These are phyloP conservation scores for Nannobrachium achirus DNA, from an alignment of 2,113 vertebrate species.

Conservation along the genomic window DNA sequence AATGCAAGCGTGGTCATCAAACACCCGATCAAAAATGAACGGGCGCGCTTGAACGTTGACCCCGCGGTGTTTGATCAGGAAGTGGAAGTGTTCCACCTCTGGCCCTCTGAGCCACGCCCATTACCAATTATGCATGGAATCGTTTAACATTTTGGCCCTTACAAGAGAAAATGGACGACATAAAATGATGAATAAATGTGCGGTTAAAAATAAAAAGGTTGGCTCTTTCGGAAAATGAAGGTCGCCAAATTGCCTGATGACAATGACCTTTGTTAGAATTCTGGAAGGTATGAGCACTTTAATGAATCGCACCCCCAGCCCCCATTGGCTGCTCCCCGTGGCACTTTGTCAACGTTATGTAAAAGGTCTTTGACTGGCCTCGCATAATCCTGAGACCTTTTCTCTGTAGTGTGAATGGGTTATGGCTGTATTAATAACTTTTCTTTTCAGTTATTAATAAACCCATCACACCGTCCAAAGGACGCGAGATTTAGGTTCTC, in stretches of 20 bases:
- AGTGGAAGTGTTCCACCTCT: slow-evolving; percentile 41
- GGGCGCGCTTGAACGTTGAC: slow-evolving; percentile 10
- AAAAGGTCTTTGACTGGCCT: slow-evolving; percentile 28
- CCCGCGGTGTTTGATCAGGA: slow-evolving; percentile 52
- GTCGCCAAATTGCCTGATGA: slow-evolving; percentile 42
- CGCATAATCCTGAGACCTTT: slow-evolving; percentile 27
- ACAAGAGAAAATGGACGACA: slow-evolving; percentile 41
- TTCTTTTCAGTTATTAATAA: too few relatives aligned
- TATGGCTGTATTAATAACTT: too few relatives aligned
- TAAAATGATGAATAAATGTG: slow-evolving; percentile 40
- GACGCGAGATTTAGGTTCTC: too few relatives aligned
- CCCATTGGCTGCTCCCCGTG: neutral
- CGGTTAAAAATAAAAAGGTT: slow-evolving; percentile 2
- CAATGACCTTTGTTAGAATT: slow-evolving; percentile 55
- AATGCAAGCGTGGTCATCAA: slow-evolving; percentile 20
- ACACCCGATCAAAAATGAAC: slow-evolving; percentile 29
- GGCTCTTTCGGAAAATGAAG: slow-evolving; percentile 17
- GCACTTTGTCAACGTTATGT: slow-evolving; percentile 14
- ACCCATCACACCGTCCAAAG: too few relatives aligned
- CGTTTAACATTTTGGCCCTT: slow-evolving; percentile 44
- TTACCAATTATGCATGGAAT: slow-evolving; percentile 48
- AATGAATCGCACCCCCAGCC: slow-evolving; percentile 12
- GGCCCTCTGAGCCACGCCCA: slow-evolving; percentile 40
- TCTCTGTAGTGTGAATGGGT: too few relatives aligned
- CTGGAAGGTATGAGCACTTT: slow-evolving; percentile 52